Conservation (phyloP, 2,113 vertebrate species). For the Ammospiza nelsoni region DNA sequence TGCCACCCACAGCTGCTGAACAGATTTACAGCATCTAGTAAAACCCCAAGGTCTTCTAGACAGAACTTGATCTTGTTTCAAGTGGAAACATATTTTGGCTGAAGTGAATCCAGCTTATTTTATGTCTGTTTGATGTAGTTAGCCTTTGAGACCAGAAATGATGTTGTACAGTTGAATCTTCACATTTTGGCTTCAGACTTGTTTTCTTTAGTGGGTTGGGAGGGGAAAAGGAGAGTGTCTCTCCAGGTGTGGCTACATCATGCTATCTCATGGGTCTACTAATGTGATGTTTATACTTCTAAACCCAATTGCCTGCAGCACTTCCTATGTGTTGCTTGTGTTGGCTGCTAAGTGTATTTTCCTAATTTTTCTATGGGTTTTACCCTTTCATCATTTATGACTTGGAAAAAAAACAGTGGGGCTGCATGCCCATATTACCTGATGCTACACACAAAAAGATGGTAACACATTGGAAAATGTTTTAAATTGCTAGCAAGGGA, state of each 20-base stretch:
- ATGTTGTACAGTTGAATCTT: conserved; percentile 54
- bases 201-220: conserved; percentile 70
- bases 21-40: conserved; percentile 59
- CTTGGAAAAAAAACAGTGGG: conserved; percentile 70
- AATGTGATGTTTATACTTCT: conserved; percentile 79
- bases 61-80: conserved; percentile 55
- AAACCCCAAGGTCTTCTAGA: conserved; percentile 45
- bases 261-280: conserved; percentile 78
- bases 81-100: conserved; percentile 67
- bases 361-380: conserved; percentile 81
- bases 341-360: conserved; percentile 83
- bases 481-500: conserved; percentile 26
- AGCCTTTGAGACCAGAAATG: conserved; percentile 51
- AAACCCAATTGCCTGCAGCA: conserved; percentile 82
- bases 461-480: conserved; percentile 28
- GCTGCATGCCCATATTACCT: conserved; percentile 44
- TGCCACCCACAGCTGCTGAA: conserved; percentile 65
- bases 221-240: conserved; percentile 67
- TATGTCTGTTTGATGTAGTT: conserved; percentile 55
- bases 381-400: conserved; percentile 84
- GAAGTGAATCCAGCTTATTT: conserved; percentile 50
- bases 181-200: conserved; percentile 62
- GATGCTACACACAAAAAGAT: conserved; percentile 53
- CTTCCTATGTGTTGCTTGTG: conserved; percentile 87
- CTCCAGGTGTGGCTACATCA: conserved; percentile 78